Evolutionary conservation across 2,113 vertebrate genomes (phyloP), one percentile per base, ranked within the genome.

Genomic region (Myrmecobius fasciatus): DNA sequence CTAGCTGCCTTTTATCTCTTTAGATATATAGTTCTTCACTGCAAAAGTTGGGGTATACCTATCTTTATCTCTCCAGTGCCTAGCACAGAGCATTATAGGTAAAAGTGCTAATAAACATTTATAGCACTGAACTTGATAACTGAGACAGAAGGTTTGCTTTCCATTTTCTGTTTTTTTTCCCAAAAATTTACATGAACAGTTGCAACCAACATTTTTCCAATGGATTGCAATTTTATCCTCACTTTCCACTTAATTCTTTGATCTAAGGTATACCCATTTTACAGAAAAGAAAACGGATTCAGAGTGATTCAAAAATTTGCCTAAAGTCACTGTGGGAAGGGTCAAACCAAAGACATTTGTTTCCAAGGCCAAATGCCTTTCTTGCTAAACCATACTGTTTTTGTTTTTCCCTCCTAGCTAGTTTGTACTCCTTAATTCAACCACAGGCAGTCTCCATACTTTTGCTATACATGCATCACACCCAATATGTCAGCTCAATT

Each of bases 381-480:
- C 6, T 24, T 83, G 7, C 67, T 43, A 83, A 43, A 83, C 67
- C 67, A 83, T 43, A 24, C 5, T 83, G 20, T 83, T 83, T 83
- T 22, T 43, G 67, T 24, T 8, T 43, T 83, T 22, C 20, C 36
- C 11, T 94, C 52, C 46, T 88, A 93, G n/a, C 60, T 26, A 46
- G 51, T 25, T 67, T 92, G 0, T 46, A 47, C 46, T 49, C 56
- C 25, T 91, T 92, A 75, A 92, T 93, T 91, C 92, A 83, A 83
- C 67, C n/a, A 83, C 7, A 83, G 67, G 6, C 48, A 49, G 47
- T 49, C 89, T 90, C 89, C 31, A 90, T 49, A 48, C 47, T 91
- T 94, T 94, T 92, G 60, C n/a, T 43, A 89, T 92, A 96, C 31
- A 89, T 26, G 25, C 0, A 91, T 90, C 53, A 90, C 91, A 92